phyloP scores from a whole-genome alignment of 2,797 vertebrate species.

The Eremophila alpestris region DNA sequence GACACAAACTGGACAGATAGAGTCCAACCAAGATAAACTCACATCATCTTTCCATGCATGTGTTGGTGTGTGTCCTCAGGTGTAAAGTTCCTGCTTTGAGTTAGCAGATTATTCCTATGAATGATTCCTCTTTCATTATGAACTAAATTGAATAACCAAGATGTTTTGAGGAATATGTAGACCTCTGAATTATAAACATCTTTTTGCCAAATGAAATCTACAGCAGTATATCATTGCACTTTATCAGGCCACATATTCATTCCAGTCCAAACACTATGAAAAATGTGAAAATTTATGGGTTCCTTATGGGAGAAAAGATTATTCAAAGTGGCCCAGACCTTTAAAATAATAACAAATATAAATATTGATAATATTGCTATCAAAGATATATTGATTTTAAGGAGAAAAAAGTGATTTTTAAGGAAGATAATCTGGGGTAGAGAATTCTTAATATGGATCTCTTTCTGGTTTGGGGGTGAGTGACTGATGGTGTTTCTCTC shows the following conservation, averaged over 20 bases:
- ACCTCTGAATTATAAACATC: not conserved
- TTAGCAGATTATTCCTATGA: not conserved
- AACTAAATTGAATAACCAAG: not conserved
- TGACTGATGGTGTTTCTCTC: not conserved
- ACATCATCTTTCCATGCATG: not conserved
- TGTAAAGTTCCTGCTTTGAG: not conserved
- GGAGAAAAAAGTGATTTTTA: not conserved
- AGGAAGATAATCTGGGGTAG: not conserved
- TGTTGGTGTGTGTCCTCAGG: not conserved
- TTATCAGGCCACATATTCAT: not conserved
- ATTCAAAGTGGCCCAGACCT: not conserved
- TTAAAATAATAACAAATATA: not conserved
- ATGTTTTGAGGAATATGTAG: not conserved
- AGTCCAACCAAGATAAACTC: not conserved
- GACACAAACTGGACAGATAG: not conserved
- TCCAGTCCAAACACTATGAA: not conserved
- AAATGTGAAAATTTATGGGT: not conserved
- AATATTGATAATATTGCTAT: not conserved
- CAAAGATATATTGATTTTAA: not conserved
- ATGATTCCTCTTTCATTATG: not conserved
- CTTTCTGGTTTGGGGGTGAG: not conserved
- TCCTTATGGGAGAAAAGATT: not conserved
- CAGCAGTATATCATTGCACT: not conserved
- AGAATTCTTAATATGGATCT: not conserved
- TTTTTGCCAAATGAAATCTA: not conserved